Conservation (phyloP, 2,113 vertebrate species). For the Formicarius rufipectus region DNA sequence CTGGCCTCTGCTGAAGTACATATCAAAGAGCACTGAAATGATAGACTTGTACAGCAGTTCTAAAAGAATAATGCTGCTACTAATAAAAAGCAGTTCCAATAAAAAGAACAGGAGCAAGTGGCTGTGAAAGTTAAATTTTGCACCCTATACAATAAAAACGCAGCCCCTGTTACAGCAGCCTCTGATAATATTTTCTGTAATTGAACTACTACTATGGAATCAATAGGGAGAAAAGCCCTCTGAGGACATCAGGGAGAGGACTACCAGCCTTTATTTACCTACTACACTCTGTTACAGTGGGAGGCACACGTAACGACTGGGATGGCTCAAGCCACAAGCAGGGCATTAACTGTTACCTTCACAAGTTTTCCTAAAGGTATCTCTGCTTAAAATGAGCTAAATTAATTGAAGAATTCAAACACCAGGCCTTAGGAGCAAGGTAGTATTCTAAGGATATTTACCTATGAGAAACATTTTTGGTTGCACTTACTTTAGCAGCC, state of each 20-base stretch:
- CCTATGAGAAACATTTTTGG: not conserved
- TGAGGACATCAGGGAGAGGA: not conserved
- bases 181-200: not conserved
- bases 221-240: not conserved
- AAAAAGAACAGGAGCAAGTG: not conserved
- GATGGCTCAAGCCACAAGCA: not conserved
- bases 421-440: not conserved
- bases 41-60: not conserved
- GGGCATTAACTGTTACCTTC: not conserved
- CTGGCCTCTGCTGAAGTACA: not conserved
- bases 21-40: not conserved
- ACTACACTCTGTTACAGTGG: not conserved
- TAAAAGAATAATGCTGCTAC: not conserved
- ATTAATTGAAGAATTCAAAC: not conserved
- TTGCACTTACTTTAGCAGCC: not conserved
- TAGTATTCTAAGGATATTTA: not conserved
- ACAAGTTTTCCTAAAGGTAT: not conserved
- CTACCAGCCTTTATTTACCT: not conserved
- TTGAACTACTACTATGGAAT: not conserved
- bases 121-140: not conserved
- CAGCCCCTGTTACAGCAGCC: not conserved
- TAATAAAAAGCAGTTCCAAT: not conserved
- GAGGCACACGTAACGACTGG: too few relatives aligned
- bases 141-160: not conserved
- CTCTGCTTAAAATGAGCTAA: not conserved